Conservation (phyloP, 1,140 invertebrate species). For the Drosophila littoralis region DNA sequence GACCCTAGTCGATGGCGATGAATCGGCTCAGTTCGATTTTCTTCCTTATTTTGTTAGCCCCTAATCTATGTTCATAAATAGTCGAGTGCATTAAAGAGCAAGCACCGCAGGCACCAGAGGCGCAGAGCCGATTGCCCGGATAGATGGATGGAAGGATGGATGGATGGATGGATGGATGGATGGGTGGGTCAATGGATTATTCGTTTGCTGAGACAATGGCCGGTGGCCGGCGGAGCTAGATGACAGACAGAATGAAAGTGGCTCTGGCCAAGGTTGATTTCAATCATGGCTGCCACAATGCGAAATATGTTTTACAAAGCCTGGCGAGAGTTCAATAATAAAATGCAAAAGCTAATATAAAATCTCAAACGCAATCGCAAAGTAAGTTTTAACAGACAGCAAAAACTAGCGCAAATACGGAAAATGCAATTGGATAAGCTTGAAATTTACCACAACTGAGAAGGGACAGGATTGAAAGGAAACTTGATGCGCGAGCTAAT, state of each 20-base stretch:
- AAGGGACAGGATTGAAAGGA: not conserved
- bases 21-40: not conserved
- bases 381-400: not conserved
- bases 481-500: no score
- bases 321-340: slow-evolving; percentile 12
- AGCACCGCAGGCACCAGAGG: not conserved
- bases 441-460: not conserved
- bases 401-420: not conserved
- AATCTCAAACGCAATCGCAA: slow-evolving; percentile 20
- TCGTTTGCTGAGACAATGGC: slow-evolving; percentile 4
- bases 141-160: not conserved
- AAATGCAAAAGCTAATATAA: slow-evolving; percentile 22
- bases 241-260: not conserved
- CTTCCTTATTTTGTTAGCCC: not conserved
- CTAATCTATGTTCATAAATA: not conserved
- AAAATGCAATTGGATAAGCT: not conserved
- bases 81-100: slow-evolving; percentile 2
- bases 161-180: not conserved
- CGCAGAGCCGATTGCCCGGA: not conserved
- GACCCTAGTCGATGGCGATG: not conserved
- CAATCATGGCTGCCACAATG: slow-evolving; percentile 39
- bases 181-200: not conserved
- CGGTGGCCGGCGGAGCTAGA: not conserved
- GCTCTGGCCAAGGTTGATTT: slow-evolving; percentile 26
- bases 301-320: slow-evolving; percentile 14